Base-by-base conservation (phyloP, 2,797 vertebrate genomes). In the Spea hammondii region DNA sequence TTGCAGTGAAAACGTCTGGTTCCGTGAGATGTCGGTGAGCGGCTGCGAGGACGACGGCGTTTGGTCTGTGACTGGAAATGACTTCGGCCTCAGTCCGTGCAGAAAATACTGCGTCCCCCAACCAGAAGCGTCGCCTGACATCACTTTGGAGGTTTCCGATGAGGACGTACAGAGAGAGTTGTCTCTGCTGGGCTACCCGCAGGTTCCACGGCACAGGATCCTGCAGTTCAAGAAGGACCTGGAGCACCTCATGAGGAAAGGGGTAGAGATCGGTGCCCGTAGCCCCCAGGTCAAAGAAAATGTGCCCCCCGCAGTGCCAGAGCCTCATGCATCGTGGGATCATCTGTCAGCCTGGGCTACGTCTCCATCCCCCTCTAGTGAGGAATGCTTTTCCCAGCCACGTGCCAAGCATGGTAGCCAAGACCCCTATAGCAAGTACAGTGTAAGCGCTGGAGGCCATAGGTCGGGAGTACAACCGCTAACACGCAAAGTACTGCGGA, bases 401-500 rank as follows among this genome's bases (percentile, higher is more conserved):
- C 83, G 80, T 66, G 55, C 44, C 12, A 11, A 45, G 0, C 6
- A 0, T 17, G 74, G 8, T 55, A 11, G 5, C 0, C 48, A 76
- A 0, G 86, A 91, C 32, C 83, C 86, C 66, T 90, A 86, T 1
- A 83, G 73, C 0, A 57, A 83, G 55, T 77, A 87, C 44, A 87
- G 88, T 3, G 6, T 89, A 0, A 0, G 4, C n/a, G 3, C 44
- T 50, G 85, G 82, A 9, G 55, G 17, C 57, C 46, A 0, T 0
- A 11, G 8, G 3, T 12, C 45, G 8, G 44, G 14, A 11, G 53
- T 46, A 8, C 53, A 64, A 14, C 47, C 11, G 12, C 87, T 92
- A 86, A 93, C 91, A 62, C 91, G 91, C 83, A 93, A 93, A 53
- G 92, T 93, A 66, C 84, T 93, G 76, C 86, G 92, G 4, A 90